Conservation (phyloP, 2,113 vertebrate genomes). For the Amia ocellicauda region DNA sequence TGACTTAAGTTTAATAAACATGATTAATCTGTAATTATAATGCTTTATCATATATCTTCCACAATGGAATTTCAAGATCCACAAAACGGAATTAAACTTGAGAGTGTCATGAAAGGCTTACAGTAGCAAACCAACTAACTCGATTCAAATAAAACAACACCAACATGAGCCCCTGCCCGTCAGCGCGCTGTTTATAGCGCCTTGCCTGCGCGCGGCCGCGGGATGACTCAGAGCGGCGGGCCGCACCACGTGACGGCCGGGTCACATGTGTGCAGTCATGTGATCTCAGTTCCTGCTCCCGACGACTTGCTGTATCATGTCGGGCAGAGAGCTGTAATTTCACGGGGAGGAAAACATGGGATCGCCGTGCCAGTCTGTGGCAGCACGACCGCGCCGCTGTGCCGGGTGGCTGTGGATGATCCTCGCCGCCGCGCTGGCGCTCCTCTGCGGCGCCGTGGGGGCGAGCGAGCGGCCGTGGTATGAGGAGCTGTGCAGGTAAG, state of each 20-base stretch:
- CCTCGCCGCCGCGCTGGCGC: conserved; percentile 2
- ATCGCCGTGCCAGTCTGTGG: neutral
- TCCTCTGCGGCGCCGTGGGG: neutral
- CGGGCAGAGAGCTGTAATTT: conserved; percentile 11
- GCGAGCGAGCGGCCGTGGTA: conserved; percentile 30
- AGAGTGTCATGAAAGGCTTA: no score
- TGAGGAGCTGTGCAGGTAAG: conserved; percentile 47
- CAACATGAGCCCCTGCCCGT: no score
- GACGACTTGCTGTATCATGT: conserved; percentile 45
- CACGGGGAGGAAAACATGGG: conserved; percentile 23
- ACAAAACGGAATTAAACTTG: no score
- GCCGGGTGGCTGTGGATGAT: neutral
- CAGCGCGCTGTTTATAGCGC: no score
- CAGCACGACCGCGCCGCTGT: neutral
- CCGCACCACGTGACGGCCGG: conserved; percentile 36
- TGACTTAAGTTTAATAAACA: no score
- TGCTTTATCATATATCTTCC: no score
- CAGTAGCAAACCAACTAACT: no score
- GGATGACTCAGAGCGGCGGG: no score
- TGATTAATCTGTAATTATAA: no score
- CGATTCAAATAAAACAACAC: no score
- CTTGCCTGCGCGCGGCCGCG: no score
- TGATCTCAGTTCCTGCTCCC: conserved; percentile 33
- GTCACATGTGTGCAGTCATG: conserved; percentile 15
- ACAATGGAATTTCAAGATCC: no score